These are phyloP conservation scores for Ctenosaura bakeri DNA, from an alignment of 2,797 vertebrate species.

Conservation along the genomic window DNA sequence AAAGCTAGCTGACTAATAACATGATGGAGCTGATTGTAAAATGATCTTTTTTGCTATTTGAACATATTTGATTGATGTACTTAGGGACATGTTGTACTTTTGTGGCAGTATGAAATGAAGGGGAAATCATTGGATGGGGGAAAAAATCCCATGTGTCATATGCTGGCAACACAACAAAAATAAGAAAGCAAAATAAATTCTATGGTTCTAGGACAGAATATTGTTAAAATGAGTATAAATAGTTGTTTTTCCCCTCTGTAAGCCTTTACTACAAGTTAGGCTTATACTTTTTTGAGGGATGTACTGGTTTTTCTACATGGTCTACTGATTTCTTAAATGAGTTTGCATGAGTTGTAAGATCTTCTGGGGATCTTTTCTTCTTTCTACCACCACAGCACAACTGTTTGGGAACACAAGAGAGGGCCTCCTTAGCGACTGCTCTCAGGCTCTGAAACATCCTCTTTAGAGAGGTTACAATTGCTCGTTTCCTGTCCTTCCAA, in stretches of 20 bases:
- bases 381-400: too few species aligned
- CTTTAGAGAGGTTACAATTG: too few species aligned
- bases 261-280: slow-evolving; percentile 27
- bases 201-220: slow-evolving; percentile 37
- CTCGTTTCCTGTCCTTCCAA: too few species aligned
- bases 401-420: too few species aligned
- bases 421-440: too few species aligned
- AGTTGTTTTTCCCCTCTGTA: background rate
- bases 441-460: too few species aligned
- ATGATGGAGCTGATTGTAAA: slow-evolving; percentile 62
- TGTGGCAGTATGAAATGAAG: slow-evolving; percentile 60
- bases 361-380: too few species aligned
- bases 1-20: slow-evolving; percentile 73
- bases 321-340: background rate
- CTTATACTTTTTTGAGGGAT: slow-evolving; percentile 40
- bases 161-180: slow-evolving; percentile 45
- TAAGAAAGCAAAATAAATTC: slow-evolving; percentile 61
- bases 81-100: slow-evolving; percentile 60
- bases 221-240: slow-evolving; percentile 50
- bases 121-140: slow-evolving; percentile 51
- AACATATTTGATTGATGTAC: slow-evolving; percentile 56
- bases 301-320: slow-evolving; percentile 16
- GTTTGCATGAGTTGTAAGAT: background rate
- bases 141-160: slow-evolving; percentile 46
- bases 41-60: slow-evolving; percentile 52